Evolutionary conservation across 2,888 invertebrate species (phyloP).

Genomic region (Exocentrus adspersus): DNA sequence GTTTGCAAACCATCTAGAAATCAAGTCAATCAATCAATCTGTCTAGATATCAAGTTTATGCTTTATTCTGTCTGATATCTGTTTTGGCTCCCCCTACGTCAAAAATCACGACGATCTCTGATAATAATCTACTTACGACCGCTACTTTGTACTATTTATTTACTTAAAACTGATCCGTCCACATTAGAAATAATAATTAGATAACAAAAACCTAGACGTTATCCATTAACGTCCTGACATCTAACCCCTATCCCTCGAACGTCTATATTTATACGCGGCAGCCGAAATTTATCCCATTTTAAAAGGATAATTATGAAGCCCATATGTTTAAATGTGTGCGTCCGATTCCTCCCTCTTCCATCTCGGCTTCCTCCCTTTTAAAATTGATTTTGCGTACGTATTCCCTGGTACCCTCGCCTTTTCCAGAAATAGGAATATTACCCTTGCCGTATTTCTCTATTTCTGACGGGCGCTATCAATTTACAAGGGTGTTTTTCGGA

Average conservation of each 20-base stretch:
- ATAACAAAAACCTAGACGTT: slow-evolving; percentile 14
- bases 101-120: too few species aligned
- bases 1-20: too few species aligned
- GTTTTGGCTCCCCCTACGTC: too few species aligned
- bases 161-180: background rate
- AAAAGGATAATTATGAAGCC: slow-evolving; percentile 53
- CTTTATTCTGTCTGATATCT: too few species aligned
- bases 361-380: slow-evolving; percentile 39
- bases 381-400: slow-evolving; percentile 49
- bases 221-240: slow-evolving; percentile 21
- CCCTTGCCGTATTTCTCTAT: slow-evolving; percentile 46
- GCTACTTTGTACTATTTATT: background rate
- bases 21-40: too few species aligned
- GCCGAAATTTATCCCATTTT: slow-evolving; percentile 49
- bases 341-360: slow-evolving; percentile 34
- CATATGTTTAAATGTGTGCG: slow-evolving; percentile 49
- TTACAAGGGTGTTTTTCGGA: slow-evolving; percentile 40
- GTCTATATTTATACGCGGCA: slow-evolving; percentile 40
- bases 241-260: slow-evolving; percentile 16
- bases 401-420: slow-evolving; percentile 28
- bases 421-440: slow-evolving; percentile 54
- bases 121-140: background rate
- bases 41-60: too few species aligned
- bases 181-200: background rate
- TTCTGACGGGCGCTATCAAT: slow-evolving; percentile 56